Evolutionary conservation across 2,113 vertebrate genomes (phyloP), one percentile per base, ranked within the genome.

Genomic region (Pterocles gutturalis): DNA sequence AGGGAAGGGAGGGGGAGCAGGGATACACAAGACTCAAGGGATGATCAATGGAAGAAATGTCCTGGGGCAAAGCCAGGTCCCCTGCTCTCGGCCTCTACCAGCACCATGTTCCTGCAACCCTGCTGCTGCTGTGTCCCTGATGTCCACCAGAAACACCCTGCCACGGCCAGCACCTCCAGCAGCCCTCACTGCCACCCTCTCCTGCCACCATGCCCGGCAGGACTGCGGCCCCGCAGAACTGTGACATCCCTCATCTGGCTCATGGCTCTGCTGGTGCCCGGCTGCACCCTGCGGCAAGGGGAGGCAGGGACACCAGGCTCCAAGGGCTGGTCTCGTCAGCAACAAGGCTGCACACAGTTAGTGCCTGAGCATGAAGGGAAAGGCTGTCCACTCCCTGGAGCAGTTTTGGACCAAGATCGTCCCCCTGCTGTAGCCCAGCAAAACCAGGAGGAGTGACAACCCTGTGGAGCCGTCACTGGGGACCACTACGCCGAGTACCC

Each of bases 401-500:
- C 1, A 0, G 28, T 29, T 57, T 34, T 36, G 91, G 57, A 34
- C 28, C 26, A 53, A 41, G 31, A 24, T 13, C 36, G 29, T 31
- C 20, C n/a, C 71, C 67, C 43, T 49, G 20, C 41, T 28, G 45
- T 2, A 82, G 73, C 26, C 57, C 61, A 38, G 75, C 7, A 5
- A 4, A n/a, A 31, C 26, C 36, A 67, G 71, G 38, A 41, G 38
- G 24, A 87, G 22, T 18, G 41, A 46, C 43, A 38, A 11, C 17
- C 28, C 41, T 1, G 0, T 29, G 12, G 24, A 38, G 31, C 24
- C 20, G 62, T 9, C 36, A 13, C 29, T 25, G 64, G 33, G 13
- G 12, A n/a, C 38, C 36, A 5, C 2, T 12, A 12, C 12, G 55
- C 58, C 0, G 0, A 28, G 43, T 4, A 18, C 9, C 6, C 29